Evolutionary conservation across 2,113 vertebrate genomes (phyloP).

Genomic region (Lophochroa leadbeateri): DNA sequence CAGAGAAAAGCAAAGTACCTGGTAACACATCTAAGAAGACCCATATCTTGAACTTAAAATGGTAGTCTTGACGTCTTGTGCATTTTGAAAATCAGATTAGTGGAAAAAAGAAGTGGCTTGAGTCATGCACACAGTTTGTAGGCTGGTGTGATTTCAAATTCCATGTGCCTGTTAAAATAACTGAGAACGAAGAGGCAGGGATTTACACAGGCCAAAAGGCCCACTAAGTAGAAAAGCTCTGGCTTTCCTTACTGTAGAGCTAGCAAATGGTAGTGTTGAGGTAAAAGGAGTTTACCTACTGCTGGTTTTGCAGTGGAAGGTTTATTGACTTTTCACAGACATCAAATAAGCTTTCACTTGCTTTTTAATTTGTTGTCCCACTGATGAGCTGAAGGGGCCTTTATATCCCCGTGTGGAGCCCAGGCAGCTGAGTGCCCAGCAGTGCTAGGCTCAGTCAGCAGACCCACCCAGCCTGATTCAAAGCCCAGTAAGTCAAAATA

Average conservation of each 20-base stretch:
- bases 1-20: background rate
- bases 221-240: background rate
- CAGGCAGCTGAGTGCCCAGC: background rate
- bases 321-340: constrained; percentile 10
- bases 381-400: background rate
- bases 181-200: background rate
- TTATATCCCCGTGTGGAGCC: background rate
- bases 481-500: background rate
- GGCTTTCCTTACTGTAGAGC: background rate
- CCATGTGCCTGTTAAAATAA: background rate
- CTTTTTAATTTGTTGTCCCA: background rate
- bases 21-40: background rate
- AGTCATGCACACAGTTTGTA: background rate
- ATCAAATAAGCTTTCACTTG: background rate
- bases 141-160: background rate
- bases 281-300: background rate
- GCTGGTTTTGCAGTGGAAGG: background rate
- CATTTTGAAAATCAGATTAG: background rate
- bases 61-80: background rate
- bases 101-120: background rate
- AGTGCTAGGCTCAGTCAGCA: background rate
- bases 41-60: background rate
- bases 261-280: background rate
- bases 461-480: background rate
- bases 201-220: background rate